Evolutionary conservation across 1,140 invertebrate species (phyloP).

Genomic region (Sesamia nonagrioides): DNA sequence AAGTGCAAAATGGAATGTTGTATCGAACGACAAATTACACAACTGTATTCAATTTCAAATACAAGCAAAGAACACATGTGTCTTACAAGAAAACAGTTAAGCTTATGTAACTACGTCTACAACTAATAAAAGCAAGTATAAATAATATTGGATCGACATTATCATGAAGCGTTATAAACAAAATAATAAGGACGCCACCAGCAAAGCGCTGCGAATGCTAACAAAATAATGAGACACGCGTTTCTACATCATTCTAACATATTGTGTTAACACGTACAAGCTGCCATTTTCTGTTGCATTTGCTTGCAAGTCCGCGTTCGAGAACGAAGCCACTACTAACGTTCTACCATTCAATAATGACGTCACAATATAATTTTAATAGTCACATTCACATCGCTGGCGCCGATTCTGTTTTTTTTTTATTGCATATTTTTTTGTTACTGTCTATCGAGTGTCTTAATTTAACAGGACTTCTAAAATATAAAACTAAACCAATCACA

Average conservation of each 20-base stretch:
- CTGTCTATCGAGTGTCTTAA: too few species aligned
- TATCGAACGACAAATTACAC: neutral
- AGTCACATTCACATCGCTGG: too few species aligned
- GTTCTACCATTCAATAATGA: neutral
- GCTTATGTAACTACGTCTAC: slow-evolving; percentile 26
- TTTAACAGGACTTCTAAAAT: too few species aligned
- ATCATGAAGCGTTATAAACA: slow-evolving; percentile 25
- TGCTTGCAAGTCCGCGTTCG: slow-evolving; percentile 13
- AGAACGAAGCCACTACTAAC: neutral
- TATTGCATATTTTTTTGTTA: too few species aligned
- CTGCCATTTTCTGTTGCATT: neutral
- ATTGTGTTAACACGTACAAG: slow-evolving; percentile 16
- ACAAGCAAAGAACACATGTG: neutral
- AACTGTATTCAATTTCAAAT: too few species aligned
- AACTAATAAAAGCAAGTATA: slow-evolving; percentile 26
- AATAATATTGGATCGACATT: slow-evolving; percentile 21
- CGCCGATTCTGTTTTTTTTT: too few species aligned
- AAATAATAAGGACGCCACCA: slow-evolving; percentile 30
- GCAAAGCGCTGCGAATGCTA: slow-evolving; percentile 20
- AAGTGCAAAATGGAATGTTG: neutral
- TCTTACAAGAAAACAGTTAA: slow-evolving; percentile 17
- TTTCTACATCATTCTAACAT: neutral
- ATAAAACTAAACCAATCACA: too few species aligned
- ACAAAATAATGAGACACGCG: slow-evolving; percentile 23
- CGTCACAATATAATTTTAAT: too few species aligned